Percentiles rank a stretch among this genome's conserved stretches.
These are phyloP conservation scores for Arctia plantaginis DNA, from an alignment of 2,888 invertebrate genomes.

Conservation along the genomic window DNA sequence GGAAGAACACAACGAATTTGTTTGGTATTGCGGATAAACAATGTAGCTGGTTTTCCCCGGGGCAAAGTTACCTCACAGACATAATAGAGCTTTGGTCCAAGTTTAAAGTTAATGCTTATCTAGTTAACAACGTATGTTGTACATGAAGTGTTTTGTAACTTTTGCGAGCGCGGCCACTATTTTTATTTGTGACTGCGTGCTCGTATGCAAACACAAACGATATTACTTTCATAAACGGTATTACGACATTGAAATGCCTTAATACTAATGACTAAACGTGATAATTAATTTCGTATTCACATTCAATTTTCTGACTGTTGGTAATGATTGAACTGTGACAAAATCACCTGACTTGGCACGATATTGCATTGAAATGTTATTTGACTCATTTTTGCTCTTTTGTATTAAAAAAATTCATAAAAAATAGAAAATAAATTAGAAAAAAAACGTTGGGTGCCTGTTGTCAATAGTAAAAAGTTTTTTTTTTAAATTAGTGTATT, in stretches of 20 bases:
- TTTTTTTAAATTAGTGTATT: too few species aligned
- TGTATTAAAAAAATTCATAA: too few species aligned
- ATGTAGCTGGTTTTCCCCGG: conserved; percentile 26
- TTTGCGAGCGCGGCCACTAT: not conserved
- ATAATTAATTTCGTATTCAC: not conserved
- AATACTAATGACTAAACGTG: too few species aligned
- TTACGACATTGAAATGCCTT: too few species aligned
- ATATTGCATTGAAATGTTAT: too few species aligned
- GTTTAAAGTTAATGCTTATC: not conserved
- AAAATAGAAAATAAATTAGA: too few species aligned
- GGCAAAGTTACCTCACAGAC: conserved; percentile 21
- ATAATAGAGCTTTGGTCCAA: conserved; percentile 3
- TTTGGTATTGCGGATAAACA: conserved; percentile 32
- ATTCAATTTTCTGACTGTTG: too few species aligned
- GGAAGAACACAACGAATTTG: conserved; percentile 24
- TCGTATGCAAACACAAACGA: too few species aligned
- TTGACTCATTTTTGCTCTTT: not conserved
- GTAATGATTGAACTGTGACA: too few species aligned
- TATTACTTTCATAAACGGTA: too few species aligned
- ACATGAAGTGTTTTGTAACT: not conserved
- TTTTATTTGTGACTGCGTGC: not conserved
- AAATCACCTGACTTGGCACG: not conserved
- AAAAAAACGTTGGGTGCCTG: too few species aligned
- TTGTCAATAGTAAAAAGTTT: too few species aligned
- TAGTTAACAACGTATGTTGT: not conserved